Conservation (phyloP, 1,140 invertebrate genomes). For the Bombus soroeensis region DNA sequence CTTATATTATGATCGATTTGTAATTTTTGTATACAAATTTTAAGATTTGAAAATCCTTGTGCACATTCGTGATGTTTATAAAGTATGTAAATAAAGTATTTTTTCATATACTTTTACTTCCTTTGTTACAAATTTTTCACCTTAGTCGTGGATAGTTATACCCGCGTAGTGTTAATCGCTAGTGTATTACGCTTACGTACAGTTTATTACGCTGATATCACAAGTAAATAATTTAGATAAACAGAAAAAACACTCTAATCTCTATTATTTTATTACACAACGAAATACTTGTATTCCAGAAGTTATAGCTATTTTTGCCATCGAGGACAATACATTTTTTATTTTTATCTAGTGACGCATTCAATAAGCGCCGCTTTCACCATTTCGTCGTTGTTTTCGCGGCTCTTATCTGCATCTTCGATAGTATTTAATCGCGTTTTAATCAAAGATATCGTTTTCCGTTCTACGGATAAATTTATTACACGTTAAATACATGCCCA, state of each 20-base stretch:
- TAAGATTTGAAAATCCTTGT: too few relatives aligned
- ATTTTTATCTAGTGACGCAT: background rate
- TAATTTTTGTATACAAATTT: too few relatives aligned
- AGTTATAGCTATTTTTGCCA: too few relatives aligned
- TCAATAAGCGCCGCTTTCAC: background rate
- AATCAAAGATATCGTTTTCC: conserved; percentile 8
- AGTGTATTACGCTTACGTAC: background rate
- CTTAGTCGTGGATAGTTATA: background rate
- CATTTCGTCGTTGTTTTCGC: background rate
- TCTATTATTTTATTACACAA: background rate
- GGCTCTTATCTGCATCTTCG: background rate
- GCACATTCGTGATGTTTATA: too few relatives aligned
- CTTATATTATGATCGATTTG: too few relatives aligned
- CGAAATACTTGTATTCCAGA: background rate
- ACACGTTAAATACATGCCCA: background rate
- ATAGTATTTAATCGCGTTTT: background rate
- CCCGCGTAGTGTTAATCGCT: background rate
- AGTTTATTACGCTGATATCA: background rate
- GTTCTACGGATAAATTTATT: conserved; percentile 11
- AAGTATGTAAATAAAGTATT: too few relatives aligned
- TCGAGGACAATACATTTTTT: background rate
- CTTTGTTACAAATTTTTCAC: background rate
- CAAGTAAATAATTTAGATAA: background rate
- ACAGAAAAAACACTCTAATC: background rate
- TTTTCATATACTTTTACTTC: background rate